These are phyloP conservation scores for Hippocampus kuda DNA, from an alignment of 2,797 vertebrate species.

Conservation along the genomic window DNA sequence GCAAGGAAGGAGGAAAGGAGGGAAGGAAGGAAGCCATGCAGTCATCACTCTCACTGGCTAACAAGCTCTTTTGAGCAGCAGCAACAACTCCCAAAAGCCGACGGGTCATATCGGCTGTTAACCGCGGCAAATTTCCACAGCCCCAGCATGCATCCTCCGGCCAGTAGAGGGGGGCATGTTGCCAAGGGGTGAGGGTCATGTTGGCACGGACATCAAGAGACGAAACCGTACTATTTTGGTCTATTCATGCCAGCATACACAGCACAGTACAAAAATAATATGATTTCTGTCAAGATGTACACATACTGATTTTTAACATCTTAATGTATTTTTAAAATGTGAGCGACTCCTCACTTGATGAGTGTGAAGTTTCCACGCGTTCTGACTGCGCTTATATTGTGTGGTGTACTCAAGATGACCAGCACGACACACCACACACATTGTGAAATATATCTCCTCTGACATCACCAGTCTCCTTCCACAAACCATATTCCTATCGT, in stretches of 20 bases:
- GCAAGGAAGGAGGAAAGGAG: conserved; percentile 11
- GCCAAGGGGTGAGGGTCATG: background rate
- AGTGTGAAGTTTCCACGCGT: background rate
- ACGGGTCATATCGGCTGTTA: conserved; percentile 51
- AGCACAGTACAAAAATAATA: background rate
- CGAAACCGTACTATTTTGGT: background rate
- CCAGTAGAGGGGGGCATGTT: background rate
- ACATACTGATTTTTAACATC: background rate
- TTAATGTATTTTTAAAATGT: background rate
- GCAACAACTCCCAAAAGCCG: conserved; percentile 55
- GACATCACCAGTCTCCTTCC: background rate
- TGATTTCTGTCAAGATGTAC: background rate
- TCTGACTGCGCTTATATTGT: background rate
- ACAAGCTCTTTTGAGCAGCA: conserved; percentile 50
- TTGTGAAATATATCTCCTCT: background rate
- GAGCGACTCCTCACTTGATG: background rate
- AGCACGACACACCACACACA: too few species aligned
- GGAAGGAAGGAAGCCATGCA: conserved; percentile 25
- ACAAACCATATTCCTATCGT: background rate
- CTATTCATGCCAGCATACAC: background rate
- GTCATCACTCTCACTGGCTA: conserved; percentile 63
- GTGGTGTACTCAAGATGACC: too few species aligned
- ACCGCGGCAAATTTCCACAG: conserved; percentile 57
- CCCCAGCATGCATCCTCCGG: background rate
- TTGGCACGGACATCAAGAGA: background rate